phyloP scores from a whole-genome alignment of 2,888 invertebrate species.

The Flexamia atlantica region DNA sequence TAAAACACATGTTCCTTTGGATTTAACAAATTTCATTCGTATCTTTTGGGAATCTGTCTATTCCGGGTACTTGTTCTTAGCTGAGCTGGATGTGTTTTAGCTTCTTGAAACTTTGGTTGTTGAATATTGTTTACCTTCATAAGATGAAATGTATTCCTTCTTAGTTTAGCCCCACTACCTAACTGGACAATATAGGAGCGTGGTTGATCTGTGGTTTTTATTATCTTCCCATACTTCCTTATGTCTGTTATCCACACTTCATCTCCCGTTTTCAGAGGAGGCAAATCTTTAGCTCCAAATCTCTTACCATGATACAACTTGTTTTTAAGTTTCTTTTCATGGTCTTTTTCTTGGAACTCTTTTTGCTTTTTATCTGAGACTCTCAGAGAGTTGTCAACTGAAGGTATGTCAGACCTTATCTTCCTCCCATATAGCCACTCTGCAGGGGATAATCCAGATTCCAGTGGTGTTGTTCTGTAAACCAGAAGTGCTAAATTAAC shows the following conservation, averaged over 20 bases:
- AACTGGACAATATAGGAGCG: not conserved
- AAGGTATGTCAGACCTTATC: constrained; percentile 1
- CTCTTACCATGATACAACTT: not conserved
- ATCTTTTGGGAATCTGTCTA: not conserved
- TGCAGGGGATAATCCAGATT: constrained; percentile 47
- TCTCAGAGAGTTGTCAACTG: constrained; percentile 4
- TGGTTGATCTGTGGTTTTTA: not conserved
- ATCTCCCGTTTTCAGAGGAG: not conserved
- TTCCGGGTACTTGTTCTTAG: not conserved
- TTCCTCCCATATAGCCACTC: constrained; percentile 43
- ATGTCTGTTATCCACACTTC: not conserved
- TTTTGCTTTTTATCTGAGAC: not conserved
- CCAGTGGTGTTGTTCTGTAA: constrained; percentile 28
- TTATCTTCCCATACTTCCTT: constrained; percentile 2
- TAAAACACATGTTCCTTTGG: no score
- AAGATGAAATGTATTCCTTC: constrained; percentile 6
- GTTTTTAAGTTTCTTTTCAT: not conserved
- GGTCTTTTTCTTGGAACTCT: not conserved
- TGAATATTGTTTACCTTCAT: not conserved
- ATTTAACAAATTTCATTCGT: not conserved
- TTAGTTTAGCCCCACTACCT: not conserved
- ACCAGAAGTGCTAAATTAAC: constrained; percentile 50
- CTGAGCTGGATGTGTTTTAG: not conserved
- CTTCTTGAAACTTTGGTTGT: not conserved
- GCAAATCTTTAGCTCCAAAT: not conserved